phyloP scores from a whole-genome alignment of 2,113 vertebrate genomes.

The Poeciliopsis retropinna region DNA sequence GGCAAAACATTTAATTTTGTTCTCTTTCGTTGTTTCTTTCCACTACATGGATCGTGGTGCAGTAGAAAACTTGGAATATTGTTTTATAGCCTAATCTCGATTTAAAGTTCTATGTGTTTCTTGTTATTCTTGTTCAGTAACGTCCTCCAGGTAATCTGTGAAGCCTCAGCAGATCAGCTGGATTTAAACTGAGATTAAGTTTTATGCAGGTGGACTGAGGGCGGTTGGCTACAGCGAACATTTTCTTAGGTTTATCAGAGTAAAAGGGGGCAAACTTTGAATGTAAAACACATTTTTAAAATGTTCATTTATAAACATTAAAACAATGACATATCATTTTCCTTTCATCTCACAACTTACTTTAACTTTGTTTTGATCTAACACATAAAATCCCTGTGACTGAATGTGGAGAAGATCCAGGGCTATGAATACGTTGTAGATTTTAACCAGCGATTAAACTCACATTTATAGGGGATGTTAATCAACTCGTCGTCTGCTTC shows the following conservation, averaged over 20 bases:
- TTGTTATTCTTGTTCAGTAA: not conserved
- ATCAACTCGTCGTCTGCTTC: slow-evolving; percentile 11
- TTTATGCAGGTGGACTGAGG: not conserved
- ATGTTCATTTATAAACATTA: not conserved
- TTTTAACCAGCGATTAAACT: slow-evolving; percentile 35
- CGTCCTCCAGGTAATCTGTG: not conserved
- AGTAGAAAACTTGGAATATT: not conserved
- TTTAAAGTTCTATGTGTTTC: not conserved
- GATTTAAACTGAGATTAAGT: not conserved
- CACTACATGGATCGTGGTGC: not conserved
- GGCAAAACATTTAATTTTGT: not conserved
- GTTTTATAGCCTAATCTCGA: not conserved
- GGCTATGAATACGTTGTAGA: not conserved
- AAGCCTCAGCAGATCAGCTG: not conserved
- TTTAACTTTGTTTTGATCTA: not conserved
- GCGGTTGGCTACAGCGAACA: not conserved
- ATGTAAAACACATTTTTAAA: not conserved
- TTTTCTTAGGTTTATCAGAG: not conserved
- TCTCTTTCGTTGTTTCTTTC: not conserved
- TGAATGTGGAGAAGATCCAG: not conserved
- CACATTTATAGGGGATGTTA: slow-evolving; percentile 24
- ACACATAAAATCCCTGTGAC: not conserved
- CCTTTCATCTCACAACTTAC: not conserved
- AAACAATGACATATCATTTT: not conserved
- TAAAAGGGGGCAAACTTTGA: not conserved